Conservation (phyloP, 2,797 vertebrate genomes). For the Chaenodraco wilsoni region DNA sequence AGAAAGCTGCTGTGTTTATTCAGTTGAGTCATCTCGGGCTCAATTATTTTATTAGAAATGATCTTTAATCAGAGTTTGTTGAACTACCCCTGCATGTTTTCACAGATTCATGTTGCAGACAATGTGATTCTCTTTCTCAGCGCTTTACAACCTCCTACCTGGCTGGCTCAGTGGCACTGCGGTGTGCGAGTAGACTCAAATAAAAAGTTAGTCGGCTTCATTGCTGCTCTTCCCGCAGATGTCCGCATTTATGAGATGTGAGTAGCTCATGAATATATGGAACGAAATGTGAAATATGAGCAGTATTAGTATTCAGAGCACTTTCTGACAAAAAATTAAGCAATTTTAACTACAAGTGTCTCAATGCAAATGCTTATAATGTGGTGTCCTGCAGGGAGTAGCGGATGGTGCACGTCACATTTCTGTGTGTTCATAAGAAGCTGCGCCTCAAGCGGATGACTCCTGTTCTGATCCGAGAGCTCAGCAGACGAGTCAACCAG, state of each 20-base stretch:
- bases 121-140: conserved; percentile 72
- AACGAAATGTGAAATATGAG: conserved; percentile 21
- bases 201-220: conserved; percentile 95
- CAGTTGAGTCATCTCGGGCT: conserved; percentile 6
- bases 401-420: conserved; percentile 94
- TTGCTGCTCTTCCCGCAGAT: conserved; percentile 91
- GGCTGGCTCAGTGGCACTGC: conserved; percentile 92
- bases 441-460: conserved; percentile 94
- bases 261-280: conserved; percentile 67
- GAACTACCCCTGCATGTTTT: conserved; percentile 32
- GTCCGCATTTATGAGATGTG: conserved; percentile 91
- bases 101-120: conserved; percentile 11
- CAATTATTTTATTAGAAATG: conserved; percentile 23
- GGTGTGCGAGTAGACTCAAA: conserved; percentile 92
- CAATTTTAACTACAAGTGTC: conserved; percentile 21
- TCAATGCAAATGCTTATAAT: conserved; percentile 26
- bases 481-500: conserved; percentile 90
- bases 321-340: neutral
- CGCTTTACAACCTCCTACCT: conserved; percentile 92
- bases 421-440: conserved; percentile 97
- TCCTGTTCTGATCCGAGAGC: conserved; percentile 94
- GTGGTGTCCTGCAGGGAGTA: conserved; percentile 84
- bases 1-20: conserved; percentile 20
- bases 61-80: conserved; percentile 25
- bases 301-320: conserved; percentile 19